Percentiles rank a stretch among this genome's conserved stretches.
Evolutionary conservation across 2,113 vertebrate species (phyloP).

Genomic region (Gobiocypris rarus): DNA sequence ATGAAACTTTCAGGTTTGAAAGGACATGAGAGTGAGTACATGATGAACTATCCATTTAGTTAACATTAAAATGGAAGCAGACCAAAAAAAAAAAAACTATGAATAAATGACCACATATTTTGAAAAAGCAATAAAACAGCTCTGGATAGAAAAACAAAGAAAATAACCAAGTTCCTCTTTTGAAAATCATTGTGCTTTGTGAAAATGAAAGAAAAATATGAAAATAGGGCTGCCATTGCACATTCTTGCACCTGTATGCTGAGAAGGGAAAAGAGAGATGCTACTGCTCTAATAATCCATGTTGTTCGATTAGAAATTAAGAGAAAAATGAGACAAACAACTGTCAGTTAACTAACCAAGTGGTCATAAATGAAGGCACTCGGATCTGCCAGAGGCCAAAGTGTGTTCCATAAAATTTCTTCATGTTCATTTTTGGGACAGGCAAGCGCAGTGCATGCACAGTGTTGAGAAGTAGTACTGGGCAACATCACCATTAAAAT

Average conservation of each 20-base stretch:
- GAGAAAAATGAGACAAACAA: slow-evolving; percentile 56
- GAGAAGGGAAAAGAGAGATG: slow-evolving; percentile 39
- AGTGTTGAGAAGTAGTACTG: slow-evolving; percentile 85
- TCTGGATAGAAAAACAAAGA: slow-evolving; percentile 27
- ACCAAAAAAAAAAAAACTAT: background rate
- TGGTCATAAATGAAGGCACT: slow-evolving; percentile 98
- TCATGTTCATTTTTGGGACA: slow-evolving; percentile 76
- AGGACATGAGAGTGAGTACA: slow-evolving; percentile 5
- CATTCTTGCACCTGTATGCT: slow-evolving; percentile 49
- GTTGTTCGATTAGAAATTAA: slow-evolving; percentile 33
- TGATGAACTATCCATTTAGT: background rate
- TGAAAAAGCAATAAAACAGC: slow-evolving; percentile 37
- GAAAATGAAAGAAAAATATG: slow-evolving; percentile 51
- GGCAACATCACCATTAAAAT: slow-evolving; percentile 73
- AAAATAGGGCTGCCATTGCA: slow-evolving; percentile 46
- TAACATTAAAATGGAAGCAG: slow-evolving; percentile 22
- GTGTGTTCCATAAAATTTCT: slow-evolving; percentile 78
- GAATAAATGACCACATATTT: background rate
- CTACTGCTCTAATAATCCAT: slow-evolving; percentile 35
- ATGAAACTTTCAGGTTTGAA: background rate
- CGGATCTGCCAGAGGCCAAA: slow-evolving; percentile 90
- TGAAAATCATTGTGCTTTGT: slow-evolving; percentile 53
- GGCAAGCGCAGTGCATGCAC: slow-evolving; percentile 95
- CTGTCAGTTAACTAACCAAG: slow-evolving; percentile 74
- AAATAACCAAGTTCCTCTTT: slow-evolving; percentile 43